Base-by-base conservation (phyloP, 2,113 vertebrate species). In the Probosciger aterrimus region DNA sequence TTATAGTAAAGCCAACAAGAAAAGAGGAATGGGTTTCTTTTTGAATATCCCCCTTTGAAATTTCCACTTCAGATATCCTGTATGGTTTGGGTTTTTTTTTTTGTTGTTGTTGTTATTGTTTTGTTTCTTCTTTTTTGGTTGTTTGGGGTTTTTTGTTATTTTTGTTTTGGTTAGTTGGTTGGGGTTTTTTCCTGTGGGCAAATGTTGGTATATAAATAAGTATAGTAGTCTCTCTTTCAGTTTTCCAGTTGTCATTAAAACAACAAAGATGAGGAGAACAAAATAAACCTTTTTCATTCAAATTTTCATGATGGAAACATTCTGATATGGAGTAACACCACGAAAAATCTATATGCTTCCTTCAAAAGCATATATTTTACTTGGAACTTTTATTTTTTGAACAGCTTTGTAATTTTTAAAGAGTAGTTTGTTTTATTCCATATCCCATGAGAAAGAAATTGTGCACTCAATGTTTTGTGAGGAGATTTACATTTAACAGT, bases 1-100 rank as follows among this genome's bases (percentile, higher is more conserved):
- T 93, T 96, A 77, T 95, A 89, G 93, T 52, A 76, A 92, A 93
- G 91, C 89, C 94, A 97, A 63, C 0, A 1, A 82, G 60, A 79
- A 83, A 86, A 82, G 30, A 89, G 47, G 70, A 79, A 93, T 59
- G 30, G 44, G 63, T 82, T 93, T 93, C 82, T 94, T 75, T 75
- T 85, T 70, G 65, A 89, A 79, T 71, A 92, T 6, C 17, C 62
- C 27, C 8, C 60, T 96, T 92, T 87, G 74, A 95, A 92, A 95
- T 93, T 95, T 86, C 65, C 77, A 79, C 43, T 92, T 92, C 89
- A 89, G 74, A 92, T 86, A 95, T 64, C 68, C 39, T 69, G 15
- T 37, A 5, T 37, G 59, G 10, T 37, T 62, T 62, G 3, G 31
- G 15, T 7, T 9, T 3, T 14, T 16, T 24, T 35, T 60, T 25